A percentile compares a stretch with the other conserved stretches of the same genome.
Evolutionary conservation across 2,888 invertebrate genomes (phyloP).

Genomic region (Netelia inedita): DNA sequence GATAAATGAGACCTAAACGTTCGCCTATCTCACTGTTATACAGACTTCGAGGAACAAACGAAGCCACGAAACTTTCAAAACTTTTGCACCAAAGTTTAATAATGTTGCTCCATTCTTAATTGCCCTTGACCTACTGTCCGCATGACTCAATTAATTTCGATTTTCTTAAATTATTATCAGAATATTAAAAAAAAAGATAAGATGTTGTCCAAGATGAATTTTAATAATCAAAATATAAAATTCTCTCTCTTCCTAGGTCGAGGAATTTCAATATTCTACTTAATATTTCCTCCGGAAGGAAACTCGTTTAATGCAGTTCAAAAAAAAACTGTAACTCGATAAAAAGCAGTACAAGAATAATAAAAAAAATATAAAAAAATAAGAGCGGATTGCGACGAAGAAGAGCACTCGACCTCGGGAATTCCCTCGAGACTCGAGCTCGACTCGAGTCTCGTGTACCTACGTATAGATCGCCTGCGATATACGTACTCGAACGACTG

Average conservation of each 20-base stretch:
- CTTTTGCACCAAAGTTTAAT: neutral
- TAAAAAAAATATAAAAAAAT: constrained; percentile 13
- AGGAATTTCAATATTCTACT: neutral
- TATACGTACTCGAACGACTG: constrained; percentile 1
- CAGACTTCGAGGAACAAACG: constrained; percentile 13
- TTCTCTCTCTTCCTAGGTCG: no score
- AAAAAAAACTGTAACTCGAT: constrained; percentile 16
- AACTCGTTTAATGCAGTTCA: neutral
- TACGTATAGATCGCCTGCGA: constrained; percentile 1
- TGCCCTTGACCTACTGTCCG: neutral
- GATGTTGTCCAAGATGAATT: no score
- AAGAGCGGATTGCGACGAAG: neutral
- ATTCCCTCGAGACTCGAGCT: constrained; percentile 36
- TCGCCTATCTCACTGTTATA: constrained; percentile 22
- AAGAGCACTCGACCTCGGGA: constrained; percentile 35
- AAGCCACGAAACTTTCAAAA: constrained; percentile 32
- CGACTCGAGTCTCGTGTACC: constrained; percentile 4
- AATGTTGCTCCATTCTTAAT: neutral
- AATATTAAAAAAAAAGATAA: no score
- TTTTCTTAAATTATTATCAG: no score
- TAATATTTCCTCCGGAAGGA: neutral
- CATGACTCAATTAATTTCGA: no score
- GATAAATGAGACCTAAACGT: constrained; percentile 53
- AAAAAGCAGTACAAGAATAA: neutral
- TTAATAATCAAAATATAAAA: no score